Evolutionary conservation across 1,140 invertebrate genomes (phyloP).

Genomic region (Bombyx mori): ASM3026992v2 NC_085127.1:9437001-9437500

Average conservation of each 20-base stretch:
- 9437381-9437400: conserved; percentile 28
- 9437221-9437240: conserved; percentile 66
- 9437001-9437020: conserved; percentile 33
- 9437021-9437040: conserved; percentile 52
- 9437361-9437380: conserved; percentile 27
- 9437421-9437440: conserved; percentile 7
- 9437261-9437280: conserved; percentile 61
- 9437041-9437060: conserved; percentile 65
- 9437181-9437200: conserved; percentile 60
- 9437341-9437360: conserved; percentile 32
- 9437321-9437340: conserved; percentile 48
- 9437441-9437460: conserved; percentile 10
- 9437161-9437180: conserved; percentile 47
- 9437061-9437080: conserved; percentile 46
- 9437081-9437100: conserved; percentile 37
- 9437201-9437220: conserved; percentile 50
- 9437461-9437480: conserved; percentile 18
- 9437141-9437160: conserved; percentile 51
- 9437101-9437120: conserved; percentile 63
- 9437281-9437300: conserved; percentile 59
- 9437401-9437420: conserved; percentile 4
- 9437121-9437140: conserved; percentile 43
- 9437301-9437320: conserved; percentile 48
- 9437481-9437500: conserved; percentile 23
- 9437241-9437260: conserved; percentile 58